Evolutionary conservation across 2,113 vertebrate genomes (phyloP).

Genomic region (Mellivora capensis): DNA sequence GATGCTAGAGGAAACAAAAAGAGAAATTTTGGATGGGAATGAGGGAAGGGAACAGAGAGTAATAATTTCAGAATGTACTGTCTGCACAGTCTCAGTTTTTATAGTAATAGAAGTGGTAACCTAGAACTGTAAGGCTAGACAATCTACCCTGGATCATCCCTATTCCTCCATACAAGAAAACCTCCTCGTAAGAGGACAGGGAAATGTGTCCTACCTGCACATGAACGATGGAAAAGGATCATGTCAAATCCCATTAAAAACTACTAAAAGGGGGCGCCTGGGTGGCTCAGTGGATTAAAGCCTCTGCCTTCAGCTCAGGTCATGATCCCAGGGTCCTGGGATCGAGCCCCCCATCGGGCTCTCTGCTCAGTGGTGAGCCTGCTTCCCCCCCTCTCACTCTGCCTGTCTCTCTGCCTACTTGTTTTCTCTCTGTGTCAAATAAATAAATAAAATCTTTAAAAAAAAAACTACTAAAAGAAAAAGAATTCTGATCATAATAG

Average conservation of each 20-base stretch:
- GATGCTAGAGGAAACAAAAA: background rate
- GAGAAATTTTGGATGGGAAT: background rate
- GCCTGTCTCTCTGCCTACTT: too few relatives aligned
- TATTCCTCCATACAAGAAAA: background rate
- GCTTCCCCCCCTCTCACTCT: too few relatives aligned
- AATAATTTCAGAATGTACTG: background rate
- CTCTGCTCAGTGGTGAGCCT: too few relatives aligned
- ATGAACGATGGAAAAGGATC: background rate
- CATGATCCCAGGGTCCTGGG: too few relatives aligned
- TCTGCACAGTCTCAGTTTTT: background rate
- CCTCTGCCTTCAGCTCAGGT: too few relatives aligned
- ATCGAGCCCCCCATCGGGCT: too few relatives aligned
- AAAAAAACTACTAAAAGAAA: background rate
- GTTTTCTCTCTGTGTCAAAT: too few relatives aligned
- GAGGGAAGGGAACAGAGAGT: background rate
- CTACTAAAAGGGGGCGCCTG: background rate
- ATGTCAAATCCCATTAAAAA: background rate
- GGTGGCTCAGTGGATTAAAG: too few relatives aligned
- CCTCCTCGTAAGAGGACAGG: background rate
- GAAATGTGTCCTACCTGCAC: background rate
- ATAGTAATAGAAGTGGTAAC: background rate
- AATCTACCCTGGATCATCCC: background rate
- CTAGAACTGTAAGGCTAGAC: background rate
- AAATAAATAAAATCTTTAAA: too few relatives aligned
- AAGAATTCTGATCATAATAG: background rate